Conservation (phyloP, 2,113 vertebrate species). For the Carettochelys insculpta region DNA sequence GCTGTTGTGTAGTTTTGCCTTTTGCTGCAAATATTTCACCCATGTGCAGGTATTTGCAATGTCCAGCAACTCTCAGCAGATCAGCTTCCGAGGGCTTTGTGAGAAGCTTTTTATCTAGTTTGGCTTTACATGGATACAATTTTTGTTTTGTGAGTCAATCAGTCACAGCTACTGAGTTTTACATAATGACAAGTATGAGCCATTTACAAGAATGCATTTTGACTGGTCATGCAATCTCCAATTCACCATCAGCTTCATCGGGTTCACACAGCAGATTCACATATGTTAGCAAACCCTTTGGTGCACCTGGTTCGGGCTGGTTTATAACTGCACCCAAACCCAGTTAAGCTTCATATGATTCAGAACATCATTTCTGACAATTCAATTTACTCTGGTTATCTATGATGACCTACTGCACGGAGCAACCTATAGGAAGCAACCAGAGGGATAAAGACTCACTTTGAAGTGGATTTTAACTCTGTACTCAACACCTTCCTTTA, state of each 20-base stretch:
- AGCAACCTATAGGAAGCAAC: neutral
- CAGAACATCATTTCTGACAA: neutral
- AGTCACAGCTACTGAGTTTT: neutral
- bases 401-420: neutral
- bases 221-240: neutral
- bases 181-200: neutral
- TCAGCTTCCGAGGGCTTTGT: neutral
- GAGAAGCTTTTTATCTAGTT: neutral
- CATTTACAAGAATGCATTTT: neutral
- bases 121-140: neutral
- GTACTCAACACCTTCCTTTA: conserved; percentile 85
- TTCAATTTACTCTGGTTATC: neutral
- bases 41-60: neutral
- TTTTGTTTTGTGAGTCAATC: conserved; percentile 4
- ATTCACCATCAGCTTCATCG: neutral
- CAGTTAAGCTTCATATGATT: neutral
- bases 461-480: conserved; percentile 83
- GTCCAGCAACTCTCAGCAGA: neutral
- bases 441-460: conserved; percentile 71
- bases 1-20: neutral
- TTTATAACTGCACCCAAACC: neutral
- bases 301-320: neutral
- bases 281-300: neutral
- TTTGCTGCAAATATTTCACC: neutral
- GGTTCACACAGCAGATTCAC: fast-evolving